Evolutionary conservation across 1,140 invertebrate genomes (phyloP), one percentile per base, ranked within the genome.

Genomic region (Leptinotarsa texana): DNA sequence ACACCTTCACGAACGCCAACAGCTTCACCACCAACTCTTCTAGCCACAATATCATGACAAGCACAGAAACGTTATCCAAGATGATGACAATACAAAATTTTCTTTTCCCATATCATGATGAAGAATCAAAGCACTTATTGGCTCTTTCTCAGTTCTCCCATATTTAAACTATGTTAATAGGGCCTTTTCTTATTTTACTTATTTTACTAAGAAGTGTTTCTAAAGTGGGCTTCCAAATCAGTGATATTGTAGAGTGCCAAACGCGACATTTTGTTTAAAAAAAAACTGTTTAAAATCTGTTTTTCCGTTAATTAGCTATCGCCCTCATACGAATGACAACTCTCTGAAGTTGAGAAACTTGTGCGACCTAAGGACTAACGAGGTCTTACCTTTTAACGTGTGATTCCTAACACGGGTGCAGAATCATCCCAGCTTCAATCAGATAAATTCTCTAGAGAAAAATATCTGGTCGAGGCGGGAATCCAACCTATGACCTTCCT

Each of bases 41-140:
- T 8, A 21, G 18, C 63, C 63, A 63, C 63, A 63, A 63, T 63
- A 18, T 63, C 21, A 63, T 63, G 62, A 63, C 62, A 18, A 63
- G 13, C 63, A 63, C 18, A 18, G 22, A 63, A 27, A 27, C 24
- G 3, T 27, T 4, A 27, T 4, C 24, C 24, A 27, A 27, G 24
- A 27, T 4, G 24, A 27, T 27, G 24, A 4, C 24, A 0, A 27
- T 27, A 27, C 24, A 27, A 27, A 27, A 27, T 27, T 27, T 4
- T 27, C 24, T 51, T 51, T 51, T 51, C 13, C 49, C 13, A n/a
- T 51, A 15, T 51, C 17, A 15, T 15, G 49, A 17, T 13, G 0
- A 51, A 51, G 11, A 51, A 51, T 51, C 49, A 1, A 5, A 51
- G 5, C 49, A 51, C 11, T 51, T 51, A 51, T 51, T 51, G 49